These are phyloP conservation scores for Heliconius eleuchia DNA, from an alignment of 1,140 invertebrate species.

Conservation along the genomic window DNA sequence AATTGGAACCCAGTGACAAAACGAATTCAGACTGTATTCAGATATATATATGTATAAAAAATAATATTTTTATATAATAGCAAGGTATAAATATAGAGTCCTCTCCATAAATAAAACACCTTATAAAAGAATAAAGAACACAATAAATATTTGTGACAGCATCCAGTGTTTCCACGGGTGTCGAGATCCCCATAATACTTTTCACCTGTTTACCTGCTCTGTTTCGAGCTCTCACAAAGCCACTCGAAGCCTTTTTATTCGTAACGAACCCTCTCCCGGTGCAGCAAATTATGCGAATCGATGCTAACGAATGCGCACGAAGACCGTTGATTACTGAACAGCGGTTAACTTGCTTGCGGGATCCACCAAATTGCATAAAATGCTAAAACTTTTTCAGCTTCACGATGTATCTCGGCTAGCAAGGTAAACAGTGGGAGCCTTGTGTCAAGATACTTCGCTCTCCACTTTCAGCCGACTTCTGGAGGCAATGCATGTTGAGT, in stretches of 20 bases:
- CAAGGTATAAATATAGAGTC: not conserved
- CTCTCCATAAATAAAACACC: not conserved
- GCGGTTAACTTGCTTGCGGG: conserved; percentile 43
- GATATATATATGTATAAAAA: not conserved
- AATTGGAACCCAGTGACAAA: no score
- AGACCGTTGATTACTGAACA: conserved; percentile 52
- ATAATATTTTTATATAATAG: not conserved
- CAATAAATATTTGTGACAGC: conserved; percentile 1
- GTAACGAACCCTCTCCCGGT: conserved; percentile 39
- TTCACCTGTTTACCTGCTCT: conserved; percentile 16
- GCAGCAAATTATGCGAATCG: conserved; percentile 51
- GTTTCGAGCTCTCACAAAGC: conserved; percentile 15
- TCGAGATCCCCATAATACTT: not conserved
- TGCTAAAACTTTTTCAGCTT: conserved; percentile 31
- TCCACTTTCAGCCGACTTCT: no score
- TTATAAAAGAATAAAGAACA: not conserved
- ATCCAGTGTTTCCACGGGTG: not conserved
- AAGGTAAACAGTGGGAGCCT: no score
- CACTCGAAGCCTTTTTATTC: conserved; percentile 35
- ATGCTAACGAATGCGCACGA: conserved; percentile 55
- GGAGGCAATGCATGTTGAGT: no score
- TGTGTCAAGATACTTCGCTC: no score
- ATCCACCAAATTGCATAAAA: conserved; percentile 50
- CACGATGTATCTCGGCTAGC: no score
- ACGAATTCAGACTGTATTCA: no score